phyloP scores from a whole-genome alignment of 2,797 vertebrate genomes.

The Sebastes minor region DNA sequence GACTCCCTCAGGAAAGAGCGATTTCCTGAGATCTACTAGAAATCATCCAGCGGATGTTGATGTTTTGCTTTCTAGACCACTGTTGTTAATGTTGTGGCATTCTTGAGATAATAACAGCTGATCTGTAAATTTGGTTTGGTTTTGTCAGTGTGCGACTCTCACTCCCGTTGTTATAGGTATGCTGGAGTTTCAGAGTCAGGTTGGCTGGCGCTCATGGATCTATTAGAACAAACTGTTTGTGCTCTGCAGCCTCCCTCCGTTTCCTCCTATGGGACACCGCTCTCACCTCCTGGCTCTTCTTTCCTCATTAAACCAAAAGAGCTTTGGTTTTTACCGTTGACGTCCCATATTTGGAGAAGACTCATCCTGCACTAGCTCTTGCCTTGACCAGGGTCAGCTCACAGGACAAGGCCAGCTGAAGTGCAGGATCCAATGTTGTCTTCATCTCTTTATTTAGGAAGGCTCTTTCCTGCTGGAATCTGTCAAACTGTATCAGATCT shows the following conservation, averaged over 20 bases:
- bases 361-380: slow-evolving; percentile 11
- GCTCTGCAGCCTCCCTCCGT: not conserved
- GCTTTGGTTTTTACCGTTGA: slow-evolving; percentile 2
- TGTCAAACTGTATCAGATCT: not conserved
- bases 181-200: slow-evolving; percentile 16
- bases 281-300: slow-evolving; percentile 16
- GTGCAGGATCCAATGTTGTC: not conserved
- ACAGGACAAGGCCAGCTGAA: not conserved
- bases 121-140: slow-evolving; percentile 44
- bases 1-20: slow-evolving; percentile 59
- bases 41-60: slow-evolving; percentile 72
- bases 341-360: slow-evolving; percentile 42
- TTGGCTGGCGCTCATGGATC: slow-evolving; percentile 13
- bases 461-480: slow-evolving; percentile 9
- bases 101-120: slow-evolving; percentile 57
- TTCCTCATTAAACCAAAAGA: slow-evolving; percentile 21
- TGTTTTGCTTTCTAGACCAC: slow-evolving; percentile 65
- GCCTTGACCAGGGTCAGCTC: slow-evolving; percentile 12
- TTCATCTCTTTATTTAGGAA: slow-evolving; percentile 16
- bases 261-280: slow-evolving; percentile 20
- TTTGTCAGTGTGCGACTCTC: not conserved
- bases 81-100: slow-evolving; percentile 45
- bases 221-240: slow-evolving; percentile 33
- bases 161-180: not conserved
- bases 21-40: slow-evolving; percentile 70